Evolutionary conservation across 2,888 invertebrate species (phyloP).

Genomic region (Tryphoninae sp.): DNA sequence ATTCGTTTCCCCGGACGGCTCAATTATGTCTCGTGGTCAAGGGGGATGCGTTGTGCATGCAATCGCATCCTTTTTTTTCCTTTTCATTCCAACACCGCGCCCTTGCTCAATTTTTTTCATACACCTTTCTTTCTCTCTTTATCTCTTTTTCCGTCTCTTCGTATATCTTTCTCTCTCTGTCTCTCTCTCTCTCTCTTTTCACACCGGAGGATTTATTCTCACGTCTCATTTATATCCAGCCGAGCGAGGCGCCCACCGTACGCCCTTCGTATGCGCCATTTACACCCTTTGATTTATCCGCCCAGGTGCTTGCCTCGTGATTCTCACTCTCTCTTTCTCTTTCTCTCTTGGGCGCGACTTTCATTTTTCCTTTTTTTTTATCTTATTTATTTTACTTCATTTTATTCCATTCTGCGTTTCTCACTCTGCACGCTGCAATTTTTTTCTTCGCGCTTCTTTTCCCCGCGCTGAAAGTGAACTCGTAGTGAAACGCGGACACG

Average conservation of each 20-base stretch:
- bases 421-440: background rate
- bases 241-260: constrained; percentile 35
- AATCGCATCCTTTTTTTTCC: constrained; percentile 27
- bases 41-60: constrained; percentile 48
- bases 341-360: constrained; percentile 22
- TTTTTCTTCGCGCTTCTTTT: background rate
- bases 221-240: constrained; percentile 57
- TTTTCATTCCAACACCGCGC: constrained; percentile 13
- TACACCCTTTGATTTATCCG: constrained; percentile 55
- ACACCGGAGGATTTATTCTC: constrained; percentile 52
- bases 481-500: too few relatives aligned
- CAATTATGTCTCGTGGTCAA: constrained; percentile 62
- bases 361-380: constrained; percentile 12
- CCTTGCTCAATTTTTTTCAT: background rate
- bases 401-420: background rate
- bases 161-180: background rate
- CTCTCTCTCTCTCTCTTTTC: constrained; percentile 13
- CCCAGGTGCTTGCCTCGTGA: constrained; percentile 27
- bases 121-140: background rate
- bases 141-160: background rate
- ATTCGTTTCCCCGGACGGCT: constrained; percentile 63
- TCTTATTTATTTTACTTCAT: background rate
- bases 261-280: constrained; percentile 53
- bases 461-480: too few relatives aligned
- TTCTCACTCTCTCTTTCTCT: constrained; percentile 49